Conservation (phyloP, 2,113 vertebrate species). For the Agelaius tricolor region DNA sequence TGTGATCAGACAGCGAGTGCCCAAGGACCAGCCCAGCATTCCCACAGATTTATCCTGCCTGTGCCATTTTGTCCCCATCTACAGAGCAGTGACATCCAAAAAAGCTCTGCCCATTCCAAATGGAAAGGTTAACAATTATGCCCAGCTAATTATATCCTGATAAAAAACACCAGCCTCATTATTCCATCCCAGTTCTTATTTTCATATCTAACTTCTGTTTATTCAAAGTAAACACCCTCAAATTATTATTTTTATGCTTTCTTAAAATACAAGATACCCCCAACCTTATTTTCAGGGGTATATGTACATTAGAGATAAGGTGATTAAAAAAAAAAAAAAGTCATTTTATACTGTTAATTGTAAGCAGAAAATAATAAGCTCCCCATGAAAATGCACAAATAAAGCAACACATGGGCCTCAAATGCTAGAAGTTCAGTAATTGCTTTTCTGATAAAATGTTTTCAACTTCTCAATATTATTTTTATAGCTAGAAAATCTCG, state of each 20-base stretch:
- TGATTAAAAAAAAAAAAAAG: not conserved
- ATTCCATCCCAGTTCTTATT: not conserved
- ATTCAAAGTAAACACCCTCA: slow-evolving; percentile 23
- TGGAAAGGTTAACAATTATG: not conserved
- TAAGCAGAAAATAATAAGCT: slow-evolving; percentile 22
- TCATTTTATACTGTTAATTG: slow-evolving; percentile 23
- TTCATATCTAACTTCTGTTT: not conserved
- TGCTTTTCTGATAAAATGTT: slow-evolving; percentile 46
- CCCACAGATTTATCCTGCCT: not conserved
- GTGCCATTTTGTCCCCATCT: not conserved
- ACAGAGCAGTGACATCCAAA: not conserved
- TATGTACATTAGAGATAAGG: slow-evolving; percentile 54
- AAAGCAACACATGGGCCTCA: not conserved
- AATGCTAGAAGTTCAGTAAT: not conserved
- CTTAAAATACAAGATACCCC: not conserved
- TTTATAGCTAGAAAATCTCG: slow-evolving; percentile 15
- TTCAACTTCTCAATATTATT: slow-evolving; percentile 22
- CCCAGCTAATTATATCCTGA: not conserved
- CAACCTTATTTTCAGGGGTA: slow-evolving; percentile 10
- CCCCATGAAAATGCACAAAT: not conserved
- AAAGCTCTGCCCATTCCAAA: not conserved
- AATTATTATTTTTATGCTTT: not conserved
- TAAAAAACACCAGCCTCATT: not conserved
- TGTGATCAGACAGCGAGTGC: not conserved
- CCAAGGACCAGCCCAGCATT: not conserved